phyloP scores from a whole-genome alignment of 2,888 invertebrate species.

The Ptychoptera albimana region DNA sequence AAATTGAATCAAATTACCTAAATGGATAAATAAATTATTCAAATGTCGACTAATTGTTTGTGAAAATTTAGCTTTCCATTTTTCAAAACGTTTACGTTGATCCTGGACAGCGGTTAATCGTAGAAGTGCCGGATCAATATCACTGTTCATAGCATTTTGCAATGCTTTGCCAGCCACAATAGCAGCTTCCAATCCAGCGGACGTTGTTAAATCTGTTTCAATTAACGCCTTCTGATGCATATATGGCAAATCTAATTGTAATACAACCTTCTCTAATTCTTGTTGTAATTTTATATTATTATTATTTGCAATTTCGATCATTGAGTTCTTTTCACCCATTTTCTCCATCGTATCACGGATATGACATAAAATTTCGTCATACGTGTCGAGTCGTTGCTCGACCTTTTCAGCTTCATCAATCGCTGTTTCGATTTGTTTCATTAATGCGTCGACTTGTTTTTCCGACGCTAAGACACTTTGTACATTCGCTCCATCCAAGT shows the following conservation, averaged over 20 bases:
- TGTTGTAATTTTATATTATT: slow-evolving; percentile 67
- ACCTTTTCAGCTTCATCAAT: slow-evolving; percentile 57
- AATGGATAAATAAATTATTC: slow-evolving; percentile 88
- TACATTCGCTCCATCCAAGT: slow-evolving; percentile 80
- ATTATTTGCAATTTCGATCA: slow-evolving; percentile 70
- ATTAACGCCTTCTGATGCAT: slow-evolving; percentile 49
- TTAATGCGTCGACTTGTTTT: slow-evolving; percentile 55
- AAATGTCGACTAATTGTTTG: slow-evolving; percentile 74
- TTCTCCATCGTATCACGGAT: slow-evolving; percentile 79
- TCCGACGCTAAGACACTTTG: slow-evolving; percentile 86
- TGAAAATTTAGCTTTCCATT: slow-evolving; percentile 63
- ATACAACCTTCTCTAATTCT: slow-evolving; percentile 64
- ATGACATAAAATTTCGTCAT: slow-evolving; percentile 68
- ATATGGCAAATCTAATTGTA: slow-evolving; percentile 54
- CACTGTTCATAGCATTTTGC: slow-evolving; percentile 54
- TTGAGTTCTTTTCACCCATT: slow-evolving; percentile 79
- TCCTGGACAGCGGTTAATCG: slow-evolving; percentile 64
- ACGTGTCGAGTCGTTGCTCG: slow-evolving; percentile 56
- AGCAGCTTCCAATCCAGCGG: slow-evolving; percentile 43
- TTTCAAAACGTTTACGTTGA: slow-evolving; percentile 61
- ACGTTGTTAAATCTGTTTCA: slow-evolving; percentile 54
- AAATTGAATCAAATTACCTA: slow-evolving; percentile 37
- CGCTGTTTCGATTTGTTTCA: slow-evolving; percentile 64
- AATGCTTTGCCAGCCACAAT: slow-evolving; percentile 57
- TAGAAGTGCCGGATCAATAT: slow-evolving; percentile 44